A percentile compares a stretch with the other conserved stretches of the same genome.
phyloP scores from a whole-genome alignment of 1,140 invertebrate species.

The Mamestra configurata region DNA sequence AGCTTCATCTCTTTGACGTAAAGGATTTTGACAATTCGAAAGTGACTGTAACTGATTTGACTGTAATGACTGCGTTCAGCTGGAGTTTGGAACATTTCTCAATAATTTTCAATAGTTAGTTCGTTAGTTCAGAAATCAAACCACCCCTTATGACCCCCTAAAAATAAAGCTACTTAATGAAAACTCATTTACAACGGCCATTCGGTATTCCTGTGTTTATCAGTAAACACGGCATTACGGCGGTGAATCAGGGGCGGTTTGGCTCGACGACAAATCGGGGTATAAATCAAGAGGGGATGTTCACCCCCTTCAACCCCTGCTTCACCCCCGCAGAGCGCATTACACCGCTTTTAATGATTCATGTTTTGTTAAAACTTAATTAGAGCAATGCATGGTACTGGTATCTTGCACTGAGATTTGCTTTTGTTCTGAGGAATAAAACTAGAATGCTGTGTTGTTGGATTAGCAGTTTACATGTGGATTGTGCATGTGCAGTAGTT shows the following conservation, averaged over 20 bases:
- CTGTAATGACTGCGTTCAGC: too few species aligned
- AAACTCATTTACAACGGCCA: constrained; percentile 38
- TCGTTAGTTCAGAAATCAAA: neutral
- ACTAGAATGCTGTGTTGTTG: neutral
- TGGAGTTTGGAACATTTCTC: too few species aligned
- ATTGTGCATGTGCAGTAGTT: neutral
- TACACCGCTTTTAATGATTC: constrained; percentile 52
- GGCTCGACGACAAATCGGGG: constrained; percentile 55
- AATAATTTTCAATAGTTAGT: neutral
- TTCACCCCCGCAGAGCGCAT: constrained; percentile 30
- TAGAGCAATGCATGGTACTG: constrained; percentile 43
- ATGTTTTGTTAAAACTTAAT: constrained; percentile 53
- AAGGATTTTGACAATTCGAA: too few species aligned
- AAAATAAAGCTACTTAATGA: constrained; percentile 7
- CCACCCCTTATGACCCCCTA: neutral
- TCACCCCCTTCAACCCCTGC: constrained; percentile 7
- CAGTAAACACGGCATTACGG: constrained; percentile 49
- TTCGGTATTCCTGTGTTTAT: constrained; percentile 46
- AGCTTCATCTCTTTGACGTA: too few species aligned
- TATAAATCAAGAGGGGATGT: constrained; percentile 53
- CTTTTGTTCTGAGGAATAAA: constrained; percentile 35
- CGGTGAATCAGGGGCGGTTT: constrained; percentile 56
- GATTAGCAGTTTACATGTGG: neutral
- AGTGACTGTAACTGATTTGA: too few species aligned
- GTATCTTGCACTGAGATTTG: constrained; percentile 41